phyloP scores from a whole-genome alignment of 2,113 vertebrate genomes.

The Origma solitaria region DNA sequence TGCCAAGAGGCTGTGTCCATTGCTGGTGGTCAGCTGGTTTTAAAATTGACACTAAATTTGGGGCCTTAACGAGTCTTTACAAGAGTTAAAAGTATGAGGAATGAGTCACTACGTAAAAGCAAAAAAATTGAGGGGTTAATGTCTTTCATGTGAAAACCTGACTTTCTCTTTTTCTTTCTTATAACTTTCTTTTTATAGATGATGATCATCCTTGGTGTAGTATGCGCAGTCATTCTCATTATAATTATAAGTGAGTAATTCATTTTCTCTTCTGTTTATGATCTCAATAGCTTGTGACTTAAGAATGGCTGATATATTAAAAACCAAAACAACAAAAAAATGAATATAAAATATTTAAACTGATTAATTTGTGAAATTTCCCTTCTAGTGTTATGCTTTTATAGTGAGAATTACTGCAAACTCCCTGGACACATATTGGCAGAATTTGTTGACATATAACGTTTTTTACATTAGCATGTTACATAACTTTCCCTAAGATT shows the following conservation, averaged over 20 bases:
- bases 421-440: not conserved
- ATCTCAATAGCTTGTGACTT: not conserved
- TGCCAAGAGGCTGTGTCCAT: not conserved
- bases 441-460: not conserved
- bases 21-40: not conserved
- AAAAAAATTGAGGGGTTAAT: not conserved
- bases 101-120: not conserved
- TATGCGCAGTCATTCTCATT: constrained; percentile 71
- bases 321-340: not conserved
- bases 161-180: constrained; percentile 14
- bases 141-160: not conserved
- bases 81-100: not conserved
- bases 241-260: constrained; percentile 74
- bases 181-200: constrained; percentile 60
- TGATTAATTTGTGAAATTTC: not conserved
- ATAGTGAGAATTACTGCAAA: not conserved
- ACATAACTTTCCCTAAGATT: not conserved
- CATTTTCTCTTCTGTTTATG: not conserved
- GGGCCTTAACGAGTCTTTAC: not conserved
- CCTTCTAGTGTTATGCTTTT: not conserved
- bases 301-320: not conserved
- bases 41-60: not conserved
- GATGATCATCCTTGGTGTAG: constrained; percentile 73
- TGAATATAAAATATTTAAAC: not conserved
- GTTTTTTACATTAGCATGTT: not conserved